phyloP scores from a whole-genome alignment of 2,797 vertebrate genomes.

The Alosa sapidissima region DNA sequence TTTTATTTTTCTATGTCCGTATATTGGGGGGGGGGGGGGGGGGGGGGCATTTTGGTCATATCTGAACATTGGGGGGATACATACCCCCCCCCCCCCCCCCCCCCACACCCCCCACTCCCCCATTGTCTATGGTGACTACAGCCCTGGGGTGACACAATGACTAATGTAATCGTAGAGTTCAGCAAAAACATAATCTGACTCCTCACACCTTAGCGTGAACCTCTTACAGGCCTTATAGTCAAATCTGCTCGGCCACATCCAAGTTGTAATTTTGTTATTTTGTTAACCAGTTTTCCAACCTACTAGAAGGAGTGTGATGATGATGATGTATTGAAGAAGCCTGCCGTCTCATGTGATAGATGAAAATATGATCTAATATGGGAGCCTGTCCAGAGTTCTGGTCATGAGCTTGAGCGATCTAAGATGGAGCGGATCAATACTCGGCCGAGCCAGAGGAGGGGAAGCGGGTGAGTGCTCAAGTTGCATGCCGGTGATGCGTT shows the following conservation, averaged over 20 bases:
- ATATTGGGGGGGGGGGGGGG: no score
- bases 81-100: no score
- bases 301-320: background rate
- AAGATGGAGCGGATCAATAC: constrained; percentile 10
- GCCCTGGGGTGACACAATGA: background rate
- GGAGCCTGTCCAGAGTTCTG: background rate
- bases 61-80: no score
- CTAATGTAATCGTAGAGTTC: background rate
- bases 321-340: background rate
- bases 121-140: no score
- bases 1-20: no score
- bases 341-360: background rate
- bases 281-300: background rate
- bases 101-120: no score
- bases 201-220: no score
- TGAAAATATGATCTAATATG: background rate
- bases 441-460: background rate
- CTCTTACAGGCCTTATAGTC: no score
- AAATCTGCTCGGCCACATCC: no score
- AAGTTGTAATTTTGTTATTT: background rate
- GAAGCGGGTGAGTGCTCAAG: background rate
- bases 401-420: background rate
- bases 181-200: background rate
- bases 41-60: no score
- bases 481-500: background rate